Evolutionary conservation across 37 sponge, comb jelly and placozoan genomes (phyloP).

Genomic region (Diacarnus erythraeanus): DNA sequence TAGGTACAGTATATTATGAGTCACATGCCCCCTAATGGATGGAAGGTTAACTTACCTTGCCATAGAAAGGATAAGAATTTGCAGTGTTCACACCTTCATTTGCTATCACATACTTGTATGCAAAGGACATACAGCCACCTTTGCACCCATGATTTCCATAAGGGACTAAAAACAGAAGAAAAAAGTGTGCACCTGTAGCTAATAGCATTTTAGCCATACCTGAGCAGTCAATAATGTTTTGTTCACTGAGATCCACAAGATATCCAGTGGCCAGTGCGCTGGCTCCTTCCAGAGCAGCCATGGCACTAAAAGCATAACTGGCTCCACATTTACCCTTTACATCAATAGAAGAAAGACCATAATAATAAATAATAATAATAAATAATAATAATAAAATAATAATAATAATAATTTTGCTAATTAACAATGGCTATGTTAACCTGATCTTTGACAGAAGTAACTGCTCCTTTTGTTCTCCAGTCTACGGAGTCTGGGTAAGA

Average conservation of each 20-base stretch:
- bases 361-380: not conserved
- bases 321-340: constrained; percentile 81
- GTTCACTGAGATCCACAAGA: constrained; percentile 57
- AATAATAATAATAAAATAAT: not conserved
- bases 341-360: not conserved
- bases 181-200: not conserved
- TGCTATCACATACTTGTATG: constrained; percentile 52
- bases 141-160: constrained; percentile 78
- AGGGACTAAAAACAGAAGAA: constrained; percentile 14
- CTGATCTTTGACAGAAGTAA: constrained; percentile 69
- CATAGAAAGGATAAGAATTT: constrained; percentile 40
- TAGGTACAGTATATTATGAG: not conserved
- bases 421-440: not conserved
- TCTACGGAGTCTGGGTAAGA: constrained; percentile 60
- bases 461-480: constrained; percentile 87
- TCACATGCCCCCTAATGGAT: no score
- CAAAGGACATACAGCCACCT: constrained; percentile 54
- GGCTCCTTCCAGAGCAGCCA: constrained; percentile 84
- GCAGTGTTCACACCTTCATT: constrained; percentile 53
- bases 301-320: constrained; percentile 92
- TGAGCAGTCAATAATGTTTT: constrained; percentile 74
- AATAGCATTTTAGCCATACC: not conserved
- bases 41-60: constrained; percentile 25
- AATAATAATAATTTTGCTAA: not conserved
- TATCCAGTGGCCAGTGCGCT: constrained; percentile 49